Conservation (phyloP, 2,113 vertebrate genomes). For the Pantherophis guttatus region DNA sequence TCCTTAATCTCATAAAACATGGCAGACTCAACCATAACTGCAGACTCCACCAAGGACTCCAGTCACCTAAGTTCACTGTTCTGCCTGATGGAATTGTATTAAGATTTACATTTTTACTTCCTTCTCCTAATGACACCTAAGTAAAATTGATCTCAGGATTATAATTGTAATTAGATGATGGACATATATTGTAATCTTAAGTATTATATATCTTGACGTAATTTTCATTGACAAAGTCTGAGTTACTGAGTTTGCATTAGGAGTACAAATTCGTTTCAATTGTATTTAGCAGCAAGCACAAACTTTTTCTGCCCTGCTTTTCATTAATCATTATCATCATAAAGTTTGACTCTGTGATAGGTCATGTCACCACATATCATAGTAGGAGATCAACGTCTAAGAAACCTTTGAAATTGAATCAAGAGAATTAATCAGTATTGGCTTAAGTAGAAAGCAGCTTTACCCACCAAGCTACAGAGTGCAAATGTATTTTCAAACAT, state of each 20-base stretch:
- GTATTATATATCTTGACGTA: not conserved
- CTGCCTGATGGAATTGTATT: not conserved
- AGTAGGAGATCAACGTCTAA: slow-evolving; percentile 24
- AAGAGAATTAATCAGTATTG: slow-evolving; percentile 15
- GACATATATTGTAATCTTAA: not conserved
- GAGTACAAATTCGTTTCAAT: accelerated
- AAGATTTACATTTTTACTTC: not conserved
- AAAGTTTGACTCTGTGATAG: slow-evolving; percentile 13
- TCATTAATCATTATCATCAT: not conserved
- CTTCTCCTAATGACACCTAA: not conserved
- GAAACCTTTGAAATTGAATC: slow-evolving; percentile 38
- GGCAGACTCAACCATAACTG: not conserved
- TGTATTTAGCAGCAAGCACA: accelerated
- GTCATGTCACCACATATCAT: slow-evolving; percentile 33
- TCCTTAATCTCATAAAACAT: not conserved
- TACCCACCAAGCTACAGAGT: not conserved
- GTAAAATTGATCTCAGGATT: not conserved
- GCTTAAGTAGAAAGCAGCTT: not conserved
- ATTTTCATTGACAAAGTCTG: not conserved
- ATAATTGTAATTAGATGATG: not conserved
- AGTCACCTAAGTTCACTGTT: not conserved
- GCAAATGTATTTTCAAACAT: not conserved
- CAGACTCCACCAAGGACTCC: not conserved
- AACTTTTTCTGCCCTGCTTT: not conserved
- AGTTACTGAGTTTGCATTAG: accelerated